Percentiles rank a stretch among this genome's conserved stretches.
These are phyloP conservation scores for Morbakka virulenta DNA, from an alignment of 30 jellyfish, hydroid and myxozoan genomes.

Conservation along the genomic window DNA sequence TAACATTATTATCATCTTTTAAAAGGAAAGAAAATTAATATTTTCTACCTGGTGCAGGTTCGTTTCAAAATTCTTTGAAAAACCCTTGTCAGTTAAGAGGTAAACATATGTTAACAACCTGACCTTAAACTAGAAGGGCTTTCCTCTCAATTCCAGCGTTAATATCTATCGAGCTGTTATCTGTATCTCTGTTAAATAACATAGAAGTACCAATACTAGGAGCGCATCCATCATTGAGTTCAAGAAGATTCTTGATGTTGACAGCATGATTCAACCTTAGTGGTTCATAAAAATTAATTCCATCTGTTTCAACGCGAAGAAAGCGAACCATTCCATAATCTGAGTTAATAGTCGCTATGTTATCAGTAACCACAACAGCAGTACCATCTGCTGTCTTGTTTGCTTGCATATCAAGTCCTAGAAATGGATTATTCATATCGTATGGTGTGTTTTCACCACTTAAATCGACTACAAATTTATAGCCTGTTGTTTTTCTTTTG, in stretches of 20 bases:
- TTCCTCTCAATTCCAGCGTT: slow-evolving; percentile 25
- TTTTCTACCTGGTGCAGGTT: slow-evolving; percentile 15
- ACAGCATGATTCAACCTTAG: slow-evolving; percentile 15
- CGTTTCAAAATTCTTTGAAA: not conserved
- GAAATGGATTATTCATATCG: no score
- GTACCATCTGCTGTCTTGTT: no score
- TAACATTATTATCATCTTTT: slow-evolving; percentile 12
- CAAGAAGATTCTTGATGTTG: no score
- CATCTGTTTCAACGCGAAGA: slow-evolving; percentile 1
- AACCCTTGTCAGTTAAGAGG: slow-evolving; percentile 14
- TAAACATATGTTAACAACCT: not conserved
- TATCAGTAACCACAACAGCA: slow-evolving; percentile 5
- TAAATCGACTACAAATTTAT: not conserved
- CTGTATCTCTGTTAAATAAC: no score
- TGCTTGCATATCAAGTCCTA: no score
- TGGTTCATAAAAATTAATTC: slow-evolving; percentile 8
- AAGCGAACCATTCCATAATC: slow-evolving; percentile 10
- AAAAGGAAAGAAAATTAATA: not conserved
- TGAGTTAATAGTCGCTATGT: slow-evolving; percentile 11
- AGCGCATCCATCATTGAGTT: no score
- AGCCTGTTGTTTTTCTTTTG: not conserved
- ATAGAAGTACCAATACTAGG: no score
- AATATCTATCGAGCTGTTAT: not conserved
- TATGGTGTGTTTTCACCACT: no score
- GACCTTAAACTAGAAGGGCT: slow-evolving; percentile 20